Conservation (phyloP, 2,888 invertebrate genomes). For the Enoplolaimus lenunculus region DNA sequence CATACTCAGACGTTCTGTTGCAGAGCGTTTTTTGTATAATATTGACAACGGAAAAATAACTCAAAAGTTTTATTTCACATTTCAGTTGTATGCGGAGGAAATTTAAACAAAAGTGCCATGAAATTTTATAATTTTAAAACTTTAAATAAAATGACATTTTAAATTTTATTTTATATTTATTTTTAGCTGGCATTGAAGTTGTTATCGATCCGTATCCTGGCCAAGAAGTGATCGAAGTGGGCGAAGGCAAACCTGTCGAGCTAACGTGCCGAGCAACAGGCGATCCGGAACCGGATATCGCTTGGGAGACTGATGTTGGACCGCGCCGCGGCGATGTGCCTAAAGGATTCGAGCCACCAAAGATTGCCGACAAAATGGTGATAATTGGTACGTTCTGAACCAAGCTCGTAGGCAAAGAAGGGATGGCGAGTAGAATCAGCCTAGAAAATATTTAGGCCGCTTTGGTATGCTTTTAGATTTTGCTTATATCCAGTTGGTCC, state of each 20-base stretch:
- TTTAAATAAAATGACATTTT: too few species aligned
- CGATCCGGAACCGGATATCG: slow-evolving; percentile 33
- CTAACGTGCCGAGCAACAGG: slow-evolving; percentile 29
- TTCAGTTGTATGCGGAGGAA: too few species aligned
- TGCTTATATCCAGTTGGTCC: too few species aligned
- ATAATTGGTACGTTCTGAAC: too few species aligned
- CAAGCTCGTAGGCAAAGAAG: not conserved
- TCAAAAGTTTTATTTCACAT: slow-evolving; percentile 1
- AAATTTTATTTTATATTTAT: too few species aligned
- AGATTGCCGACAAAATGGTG: slow-evolving; percentile 4
- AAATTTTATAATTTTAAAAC: too few species aligned
- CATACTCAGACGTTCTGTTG: too few species aligned
- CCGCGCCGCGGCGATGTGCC: slow-evolving; percentile 25
- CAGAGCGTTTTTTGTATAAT: too few species aligned
- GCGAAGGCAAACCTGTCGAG: not conserved
- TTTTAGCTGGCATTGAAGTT: too few species aligned
- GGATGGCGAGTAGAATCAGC: too few species aligned
- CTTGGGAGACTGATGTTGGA: slow-evolving; percentile 35
- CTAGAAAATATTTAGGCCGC: not conserved
- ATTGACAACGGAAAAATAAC: not conserved
- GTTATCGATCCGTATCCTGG: too few species aligned
- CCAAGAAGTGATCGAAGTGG: not conserved
- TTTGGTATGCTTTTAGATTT: not conserved
- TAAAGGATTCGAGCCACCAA: slow-evolving; percentile 12
- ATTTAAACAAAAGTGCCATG: too few species aligned